Conservation (phyloP, 2,888 invertebrate species). For the Drosophila subsilvestris region DNA sequence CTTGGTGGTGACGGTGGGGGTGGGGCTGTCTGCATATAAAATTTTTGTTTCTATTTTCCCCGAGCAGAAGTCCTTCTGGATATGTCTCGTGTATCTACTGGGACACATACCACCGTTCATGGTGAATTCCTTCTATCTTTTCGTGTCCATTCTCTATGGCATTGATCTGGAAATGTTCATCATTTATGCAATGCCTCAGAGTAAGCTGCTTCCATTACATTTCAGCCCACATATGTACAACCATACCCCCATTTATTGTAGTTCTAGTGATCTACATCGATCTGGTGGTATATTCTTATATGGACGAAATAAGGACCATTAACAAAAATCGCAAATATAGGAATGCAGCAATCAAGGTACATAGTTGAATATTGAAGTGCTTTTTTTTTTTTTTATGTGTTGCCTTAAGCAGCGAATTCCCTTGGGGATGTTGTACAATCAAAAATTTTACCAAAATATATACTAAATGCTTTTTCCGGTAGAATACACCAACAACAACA, state of each 20-base stretch:
- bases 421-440: too few relatives aligned
- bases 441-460: slow-evolving; percentile 4
- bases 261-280: slow-evolving; percentile 25
- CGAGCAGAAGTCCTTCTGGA: neutral
- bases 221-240: too few relatives aligned
- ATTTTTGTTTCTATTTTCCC: fast-evolving
- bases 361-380: slow-evolving; percentile 12
- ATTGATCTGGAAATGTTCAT: slow-evolving; percentile 7
- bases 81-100: slow-evolving; percentile 8
- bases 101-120: slow-evolving; percentile 3
- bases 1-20: too few relatives aligned
- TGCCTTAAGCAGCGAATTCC: too few relatives aligned
- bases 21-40: fast-evolving
- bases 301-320: neutral
- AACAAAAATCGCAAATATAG: neutral
- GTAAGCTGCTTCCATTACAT: slow-evolving; percentile 1
- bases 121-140: slow-evolving; percentile 17
- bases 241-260: neutral
- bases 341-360: fast-evolving
- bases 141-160: slow-evolving; percentile 20
- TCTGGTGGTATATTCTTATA: slow-evolving; percentile 3
- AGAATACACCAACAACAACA: slow-evolving; percentile 44
- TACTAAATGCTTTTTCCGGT: slow-evolving; percentile 34
- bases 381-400: too few relatives aligned
- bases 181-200: slow-evolving; percentile 17